Evolutionary conservation across 2,113 vertebrate species (phyloP).

Genomic region (Malurus melanocephalus): DNA sequence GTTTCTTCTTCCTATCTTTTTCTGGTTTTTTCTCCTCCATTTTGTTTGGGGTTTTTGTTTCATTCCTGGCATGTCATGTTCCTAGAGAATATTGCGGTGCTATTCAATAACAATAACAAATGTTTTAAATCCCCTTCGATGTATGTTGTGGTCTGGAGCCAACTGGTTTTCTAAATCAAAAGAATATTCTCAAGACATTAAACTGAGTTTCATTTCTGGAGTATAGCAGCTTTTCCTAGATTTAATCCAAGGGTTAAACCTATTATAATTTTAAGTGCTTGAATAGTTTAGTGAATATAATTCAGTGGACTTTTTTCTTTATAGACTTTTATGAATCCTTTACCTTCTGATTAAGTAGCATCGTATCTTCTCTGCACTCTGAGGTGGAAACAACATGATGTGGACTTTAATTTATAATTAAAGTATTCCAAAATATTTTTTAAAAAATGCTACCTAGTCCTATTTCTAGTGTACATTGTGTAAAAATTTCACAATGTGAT

Average conservation of each 20-base stretch:
- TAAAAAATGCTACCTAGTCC: not conserved
- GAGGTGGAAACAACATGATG: not conserved
- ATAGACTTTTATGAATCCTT: not conserved
- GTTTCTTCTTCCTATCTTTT: not conserved
- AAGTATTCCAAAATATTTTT: not conserved
- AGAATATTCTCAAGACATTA: not conserved
- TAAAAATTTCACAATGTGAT: not conserved
- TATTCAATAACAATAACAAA: not conserved
- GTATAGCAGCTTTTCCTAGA: not conserved
- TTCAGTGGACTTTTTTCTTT: not conserved
- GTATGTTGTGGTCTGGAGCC: not conserved
- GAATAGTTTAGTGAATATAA: not conserved
- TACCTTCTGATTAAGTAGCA: not conserved
- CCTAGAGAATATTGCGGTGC: not conserved
- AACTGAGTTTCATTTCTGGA: not conserved
- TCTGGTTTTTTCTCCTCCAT: not conserved
- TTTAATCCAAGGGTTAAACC: not conserved
- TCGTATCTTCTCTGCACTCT: not conserved
- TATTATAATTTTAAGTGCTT: not conserved
- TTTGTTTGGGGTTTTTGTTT: not conserved
- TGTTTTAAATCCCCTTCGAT: not conserved
- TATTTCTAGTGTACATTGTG: not conserved
- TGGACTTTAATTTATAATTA: not conserved
- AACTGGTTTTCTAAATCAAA: not conserved
- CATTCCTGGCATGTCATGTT: not conserved